Percentiles rank a stretch among this genome's conserved stretches.
Conservation (phyloP, 2,797 vertebrate species). For the Chelonia mydas region DNA sequence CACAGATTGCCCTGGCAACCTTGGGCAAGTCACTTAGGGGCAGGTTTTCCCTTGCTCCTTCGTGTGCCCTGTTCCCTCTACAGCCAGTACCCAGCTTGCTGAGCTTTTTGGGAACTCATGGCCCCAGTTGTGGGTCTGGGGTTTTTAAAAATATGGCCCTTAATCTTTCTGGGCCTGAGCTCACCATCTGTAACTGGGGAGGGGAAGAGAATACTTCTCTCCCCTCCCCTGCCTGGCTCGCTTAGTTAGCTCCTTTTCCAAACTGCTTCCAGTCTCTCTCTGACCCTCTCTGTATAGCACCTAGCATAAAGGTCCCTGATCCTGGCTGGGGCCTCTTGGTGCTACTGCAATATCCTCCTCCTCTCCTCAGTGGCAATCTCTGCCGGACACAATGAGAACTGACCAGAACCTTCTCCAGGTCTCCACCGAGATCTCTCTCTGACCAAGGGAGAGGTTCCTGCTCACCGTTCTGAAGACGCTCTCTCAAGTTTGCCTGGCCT, state of each 20-base stretch:
- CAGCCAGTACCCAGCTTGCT: no score
- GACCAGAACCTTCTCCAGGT: no score
- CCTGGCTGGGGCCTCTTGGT: no score
- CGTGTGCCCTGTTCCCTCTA: not conserved
- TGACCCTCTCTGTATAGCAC: no score
- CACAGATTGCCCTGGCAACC: not conserved
- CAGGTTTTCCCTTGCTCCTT: not conserved
- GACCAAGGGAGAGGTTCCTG: no score
- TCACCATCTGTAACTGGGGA: not conserved
- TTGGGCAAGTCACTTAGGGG: not conserved
- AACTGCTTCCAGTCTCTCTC: no score
- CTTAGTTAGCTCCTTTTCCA: not conserved
- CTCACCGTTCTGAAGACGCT: no score
- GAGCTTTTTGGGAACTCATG: not conserved
- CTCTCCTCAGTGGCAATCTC: no score
- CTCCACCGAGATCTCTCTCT: no score
- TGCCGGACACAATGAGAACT: not conserved
- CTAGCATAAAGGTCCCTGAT: no score
- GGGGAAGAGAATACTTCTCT: not conserved
- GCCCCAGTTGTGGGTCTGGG: not conserved
- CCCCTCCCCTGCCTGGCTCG: not conserved
- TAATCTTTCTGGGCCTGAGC: not conserved
- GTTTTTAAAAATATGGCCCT: not conserved
- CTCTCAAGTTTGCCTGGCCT: no score
- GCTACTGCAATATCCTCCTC: no score